A percentile compares a stretch with the other conserved stretches of the same genome.
These are phyloP conservation scores for Cheilosia scutellata DNA, from an alignment of 2,888 invertebrate species.

Conservation along the genomic window DNA sequence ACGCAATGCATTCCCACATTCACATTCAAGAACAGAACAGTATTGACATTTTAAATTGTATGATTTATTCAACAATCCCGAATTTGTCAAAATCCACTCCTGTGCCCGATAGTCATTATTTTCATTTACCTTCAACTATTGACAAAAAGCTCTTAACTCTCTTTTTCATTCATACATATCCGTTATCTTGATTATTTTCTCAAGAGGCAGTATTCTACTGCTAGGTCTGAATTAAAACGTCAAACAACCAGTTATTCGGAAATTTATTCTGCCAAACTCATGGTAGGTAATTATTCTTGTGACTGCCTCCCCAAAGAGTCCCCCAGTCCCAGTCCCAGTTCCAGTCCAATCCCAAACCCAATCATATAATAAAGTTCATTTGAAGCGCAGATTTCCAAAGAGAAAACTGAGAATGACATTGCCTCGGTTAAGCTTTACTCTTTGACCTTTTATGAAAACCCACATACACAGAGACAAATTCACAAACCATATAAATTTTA, in stretches of 20 bases:
- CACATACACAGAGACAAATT: background rate
- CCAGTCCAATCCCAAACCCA: background rate
- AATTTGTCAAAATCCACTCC: conserved; percentile 17
- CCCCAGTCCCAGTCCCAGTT: background rate
- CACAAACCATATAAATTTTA: background rate
- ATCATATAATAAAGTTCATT: background rate
- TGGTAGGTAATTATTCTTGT: conserved; percentile 36
- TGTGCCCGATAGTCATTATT: background rate
- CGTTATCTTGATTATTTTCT: conserved; percentile 3
- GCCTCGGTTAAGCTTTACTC: conserved; percentile 60
- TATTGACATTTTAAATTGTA: too few species aligned
- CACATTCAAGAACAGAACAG: too few species aligned
- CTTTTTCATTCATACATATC: conserved; percentile 3
- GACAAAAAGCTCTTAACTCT: conserved; percentile 41
- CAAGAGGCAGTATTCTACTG: conserved; percentile 33
- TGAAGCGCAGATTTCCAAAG: conserved; percentile 21
- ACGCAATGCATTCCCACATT: too few species aligned
- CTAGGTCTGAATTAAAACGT: conserved; percentile 46
- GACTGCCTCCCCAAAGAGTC: conserved; percentile 25
- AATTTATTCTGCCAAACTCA: conserved; percentile 41
- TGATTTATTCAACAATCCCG: background rate
- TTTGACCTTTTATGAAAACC: conserved; percentile 59
- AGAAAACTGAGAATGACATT: conserved; percentile 52
- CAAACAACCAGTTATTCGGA: conserved; percentile 51
- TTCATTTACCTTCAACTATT: conserved; percentile 11